These are phyloP conservation scores for Eupithecia subumbrata DNA, from an alignment of 2,888 invertebrate genomes.

Conservation along the genomic window DNA sequence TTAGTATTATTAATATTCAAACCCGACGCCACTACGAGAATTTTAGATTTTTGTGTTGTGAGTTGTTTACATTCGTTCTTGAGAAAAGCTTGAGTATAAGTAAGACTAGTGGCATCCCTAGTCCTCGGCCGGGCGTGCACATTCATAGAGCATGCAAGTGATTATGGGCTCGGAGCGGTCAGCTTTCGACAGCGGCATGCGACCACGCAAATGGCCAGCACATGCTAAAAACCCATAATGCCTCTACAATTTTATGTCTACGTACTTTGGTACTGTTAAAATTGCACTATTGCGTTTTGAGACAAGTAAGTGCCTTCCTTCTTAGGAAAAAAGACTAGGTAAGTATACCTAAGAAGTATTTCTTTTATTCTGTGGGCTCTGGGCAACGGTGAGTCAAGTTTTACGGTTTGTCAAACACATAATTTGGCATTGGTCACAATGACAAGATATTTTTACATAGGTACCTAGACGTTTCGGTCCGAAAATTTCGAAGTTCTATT, in stretches of 20 bases:
- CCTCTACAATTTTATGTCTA: slow-evolving; percentile 29
- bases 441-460: background rate
- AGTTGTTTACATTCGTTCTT: too few species aligned
- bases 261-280: background rate
- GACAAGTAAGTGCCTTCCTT: background rate
- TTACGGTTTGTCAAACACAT: background rate
- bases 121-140: slow-evolving; percentile 42
- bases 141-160: slow-evolving; percentile 54
- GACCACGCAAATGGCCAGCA: slow-evolving; percentile 53
- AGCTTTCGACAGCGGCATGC: slow-evolving; percentile 57
- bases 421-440: background rate
- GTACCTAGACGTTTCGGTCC: background rate
- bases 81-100: too few species aligned
- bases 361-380: background rate
- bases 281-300: slow-evolving; percentile 21
- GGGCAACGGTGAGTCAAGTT: background rate
- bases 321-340: too few species aligned
- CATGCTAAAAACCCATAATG: slow-evolving; percentile 43
- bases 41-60: too few species aligned
- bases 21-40: too few species aligned
- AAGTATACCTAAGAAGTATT: too few species aligned
- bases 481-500: too few species aligned
- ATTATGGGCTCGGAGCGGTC: slow-evolving; percentile 55
- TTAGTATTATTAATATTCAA: too few species aligned
- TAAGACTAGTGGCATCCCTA: slow-evolving; percentile 33